A percentile compares a stretch with the other conserved stretches of the same genome.
phyloP scores from a whole-genome alignment of 1,140 invertebrate genomes.

The Pararge aegeria region DNA sequence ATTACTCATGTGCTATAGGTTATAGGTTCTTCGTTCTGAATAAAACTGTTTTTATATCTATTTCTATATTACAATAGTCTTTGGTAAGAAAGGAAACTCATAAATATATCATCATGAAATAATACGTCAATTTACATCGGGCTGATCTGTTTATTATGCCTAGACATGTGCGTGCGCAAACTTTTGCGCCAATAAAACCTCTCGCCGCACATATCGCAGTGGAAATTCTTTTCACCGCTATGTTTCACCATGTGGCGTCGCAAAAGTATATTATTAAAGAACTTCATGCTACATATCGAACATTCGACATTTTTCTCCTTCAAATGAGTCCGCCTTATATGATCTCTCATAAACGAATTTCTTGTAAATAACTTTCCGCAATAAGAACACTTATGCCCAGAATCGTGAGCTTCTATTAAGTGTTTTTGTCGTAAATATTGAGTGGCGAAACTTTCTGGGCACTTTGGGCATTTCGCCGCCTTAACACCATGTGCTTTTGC shows the following conservation, averaged over 20 bases:
- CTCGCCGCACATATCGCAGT: slow-evolving; percentile 74
- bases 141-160: slow-evolving; percentile 50
- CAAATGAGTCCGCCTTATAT: slow-evolving; percentile 64
- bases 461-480: slow-evolving; percentile 65
- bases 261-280: slow-evolving; percentile 75
- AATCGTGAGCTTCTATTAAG: slow-evolving; percentile 60
- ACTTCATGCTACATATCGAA: slow-evolving; percentile 68
- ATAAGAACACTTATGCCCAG: slow-evolving; percentile 59
- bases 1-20: too few species aligned
- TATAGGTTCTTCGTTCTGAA: too few species aligned
- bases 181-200: slow-evolving; percentile 69
- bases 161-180: slow-evolving; percentile 55
- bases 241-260: slow-evolving; percentile 88
- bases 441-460: slow-evolving; percentile 56
- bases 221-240: slow-evolving; percentile 64
- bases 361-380: slow-evolving; percentile 67
- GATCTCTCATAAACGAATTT: slow-evolving; percentile 65
- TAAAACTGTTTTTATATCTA: too few species aligned
- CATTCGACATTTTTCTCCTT: slow-evolving; percentile 75
- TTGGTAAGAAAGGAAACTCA: too few species aligned
- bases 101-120: not conserved
- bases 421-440: slow-evolving; percentile 68
- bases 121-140: not conserved
- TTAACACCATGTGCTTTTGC: slow-evolving; percentile 61
- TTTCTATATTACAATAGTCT: too few species aligned